Evolutionary conservation across 2,797 vertebrate species (phyloP).

Genomic region (Sebastes steindachneri): DNA sequence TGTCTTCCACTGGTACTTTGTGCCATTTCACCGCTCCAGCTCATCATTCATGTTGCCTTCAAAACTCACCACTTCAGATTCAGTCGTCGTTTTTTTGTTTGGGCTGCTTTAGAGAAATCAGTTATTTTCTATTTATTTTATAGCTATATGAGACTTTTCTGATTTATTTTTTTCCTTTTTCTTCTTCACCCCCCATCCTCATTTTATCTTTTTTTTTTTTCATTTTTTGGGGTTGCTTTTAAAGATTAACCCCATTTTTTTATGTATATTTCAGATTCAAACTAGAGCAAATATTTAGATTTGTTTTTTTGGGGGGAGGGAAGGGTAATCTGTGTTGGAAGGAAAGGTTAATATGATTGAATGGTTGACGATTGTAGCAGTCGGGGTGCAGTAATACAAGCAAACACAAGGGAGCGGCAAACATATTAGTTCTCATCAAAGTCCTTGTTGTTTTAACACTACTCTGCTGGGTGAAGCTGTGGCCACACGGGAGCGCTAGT

Average conservation of each 20-base stretch:
- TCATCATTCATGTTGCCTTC: constrained; percentile 71
- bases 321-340: constrained; percentile 38
- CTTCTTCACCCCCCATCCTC: background rate
- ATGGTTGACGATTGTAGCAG: constrained; percentile 40
- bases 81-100: constrained; percentile 37
- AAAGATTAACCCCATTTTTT: constrained; percentile 57
- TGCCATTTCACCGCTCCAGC: constrained; percentile 31
- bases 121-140: constrained; percentile 85
- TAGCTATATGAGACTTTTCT: constrained; percentile 64
- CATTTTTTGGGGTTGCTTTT: constrained; percentile 66
- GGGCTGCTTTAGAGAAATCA: constrained; percentile 78
- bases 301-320: constrained; percentile 23
- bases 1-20: constrained; percentile 57
- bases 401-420: constrained; percentile 29
- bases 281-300: constrained; percentile 78
- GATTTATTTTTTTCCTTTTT: constrained; percentile 37
- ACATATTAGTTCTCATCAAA: background rate
- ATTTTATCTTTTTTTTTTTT: constrained; percentile 60
- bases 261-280: constrained; percentile 84
- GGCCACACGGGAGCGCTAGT: constrained; percentile 64
- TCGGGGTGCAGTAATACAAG: constrained; percentile 50
- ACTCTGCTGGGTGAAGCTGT: constrained; percentile 47
- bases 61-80: constrained; percentile 30
- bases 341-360: constrained; percentile 39
- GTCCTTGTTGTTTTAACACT: constrained; percentile 46